Base-by-base conservation (phyloP, 2,113 vertebrate genomes). In the Larimichthys crocea region DNA sequence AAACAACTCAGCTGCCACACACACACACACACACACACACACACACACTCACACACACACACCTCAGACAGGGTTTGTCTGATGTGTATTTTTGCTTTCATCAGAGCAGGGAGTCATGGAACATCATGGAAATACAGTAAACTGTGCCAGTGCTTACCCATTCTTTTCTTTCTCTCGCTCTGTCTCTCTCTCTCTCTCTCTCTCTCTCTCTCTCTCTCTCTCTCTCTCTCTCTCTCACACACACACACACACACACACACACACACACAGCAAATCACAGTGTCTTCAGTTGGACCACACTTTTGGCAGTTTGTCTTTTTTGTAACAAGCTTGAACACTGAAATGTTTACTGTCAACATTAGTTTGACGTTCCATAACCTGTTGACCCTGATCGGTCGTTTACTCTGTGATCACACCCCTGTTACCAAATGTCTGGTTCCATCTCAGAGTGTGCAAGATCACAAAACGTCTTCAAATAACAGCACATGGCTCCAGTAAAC, bases 1-100 rank as follows among this genome's bases (percentile, higher is more conserved):
- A 31, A 35, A 49, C 49, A 64, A 55, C 74, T 67, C 52, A n/a
- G 40, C 24, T 52, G 57, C 69, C 55, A 26, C 29, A 7, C 48
- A 24, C 59, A 22, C 26, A 48, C 56, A 72, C 10, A 46, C 22
- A 22, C 22, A 19, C 55, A 7, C 48, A 24, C 59, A 22, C 26
- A 48, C 56, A 72, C 10, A 46, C 29, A 7, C 48, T 17, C 59
- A 22, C 26, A 48, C 56, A 72, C 10, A 46, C 22, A n/a, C 22
- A 19, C 53, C 49, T 40, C 66, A 69, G 5, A 16, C 29, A 42
- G 12, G 55, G 29, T 50, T 15, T 10, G 12, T 55, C 50, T 55
- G 50, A 40, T 16, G 26, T 42, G 60, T 22, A n/a, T 44, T 55
- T 44, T 53, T 42, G 9, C 20, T 63, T 42, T 24, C 29, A 53